A percentile compares a stretch with the other conserved stretches of the same genome.
Evolutionary conservation across 1,140 invertebrate genomes (phyloP).

Genomic region (Acromyrmex charruanus): DNA sequence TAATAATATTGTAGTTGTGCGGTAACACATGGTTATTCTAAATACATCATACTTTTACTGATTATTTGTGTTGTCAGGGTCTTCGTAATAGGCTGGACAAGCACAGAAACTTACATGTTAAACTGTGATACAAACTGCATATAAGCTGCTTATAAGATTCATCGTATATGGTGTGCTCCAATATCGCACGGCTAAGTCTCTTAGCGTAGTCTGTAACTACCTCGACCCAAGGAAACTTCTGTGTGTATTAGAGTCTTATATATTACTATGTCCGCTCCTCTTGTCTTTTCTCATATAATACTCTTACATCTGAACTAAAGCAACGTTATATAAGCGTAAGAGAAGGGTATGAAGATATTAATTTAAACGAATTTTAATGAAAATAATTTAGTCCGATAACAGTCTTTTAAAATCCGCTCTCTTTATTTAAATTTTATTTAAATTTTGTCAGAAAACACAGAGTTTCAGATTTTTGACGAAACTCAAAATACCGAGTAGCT

Average conservation of each 20-base stretch:
- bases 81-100: slow-evolving; percentile 50
- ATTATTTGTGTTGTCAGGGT: slow-evolving; percentile 9
- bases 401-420: not conserved
- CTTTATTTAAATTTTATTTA: not conserved
- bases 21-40: no score
- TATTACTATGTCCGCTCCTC: slow-evolving; percentile 22
- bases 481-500: not conserved
- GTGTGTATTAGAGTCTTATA: slow-evolving; percentile 7
- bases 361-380: not conserved
- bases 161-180: slow-evolving; percentile 46
- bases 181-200: slow-evolving; percentile 58
- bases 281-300: not conserved
- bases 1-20: no score
- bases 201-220: slow-evolving; percentile 48
- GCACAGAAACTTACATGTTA: slow-evolving; percentile 50
- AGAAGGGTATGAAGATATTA: not conserved
- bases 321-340: slow-evolving; percentile 7
- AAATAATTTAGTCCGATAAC: slow-evolving; percentile 1
- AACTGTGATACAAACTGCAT: slow-evolving; percentile 45
- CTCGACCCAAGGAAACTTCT: slow-evolving; percentile 37
- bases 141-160: slow-evolving; percentile 61
- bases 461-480: slow-evolving; percentile 1
- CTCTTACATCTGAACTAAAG: slow-evolving; percentile 7
- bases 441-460: not conserved
- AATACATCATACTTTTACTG: not conserved